Percentiles rank a stretch among this genome's conserved stretches.
Conservation (phyloP, 2,888 invertebrate species). For the Eurytoma californica region DNA sequence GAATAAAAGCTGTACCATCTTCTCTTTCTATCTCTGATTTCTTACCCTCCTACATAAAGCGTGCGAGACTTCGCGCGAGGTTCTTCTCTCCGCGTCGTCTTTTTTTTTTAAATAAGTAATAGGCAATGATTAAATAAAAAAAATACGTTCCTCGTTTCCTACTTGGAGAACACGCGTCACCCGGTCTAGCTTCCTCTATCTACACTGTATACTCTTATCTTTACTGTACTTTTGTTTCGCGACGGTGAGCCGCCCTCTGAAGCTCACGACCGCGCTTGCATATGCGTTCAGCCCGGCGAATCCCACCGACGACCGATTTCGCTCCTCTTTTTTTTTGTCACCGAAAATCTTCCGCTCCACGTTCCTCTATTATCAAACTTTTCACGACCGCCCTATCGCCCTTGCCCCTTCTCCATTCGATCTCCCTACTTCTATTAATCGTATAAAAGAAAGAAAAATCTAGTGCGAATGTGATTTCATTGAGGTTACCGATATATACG, state of each 20-base stretch:
- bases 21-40: neutral
- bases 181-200: conserved; percentile 49
- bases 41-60: neutral
- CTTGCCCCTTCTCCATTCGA: neutral
- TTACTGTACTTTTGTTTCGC: conserved; percentile 7
- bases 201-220: conserved; percentile 10
- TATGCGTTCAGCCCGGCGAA: neutral
- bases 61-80: neutral
- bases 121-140: conserved; percentile 3
- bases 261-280: neutral
- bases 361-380: neutral
- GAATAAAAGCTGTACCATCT: neutral
- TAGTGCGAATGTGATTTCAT: conserved; percentile 73
- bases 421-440: conserved; percentile 12
- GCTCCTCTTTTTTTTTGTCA: neutral
- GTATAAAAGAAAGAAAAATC: conserved; percentile 46
- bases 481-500: conserved; percentile 74
- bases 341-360: neutral
- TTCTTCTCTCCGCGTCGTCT: too few species aligned
- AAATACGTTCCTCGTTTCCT: conserved; percentile 48
- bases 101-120: too few species aligned
- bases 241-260: neutral
- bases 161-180: conserved; percentile 4
- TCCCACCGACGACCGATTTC: conserved; percentile 43
- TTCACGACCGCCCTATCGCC: neutral